Conservation (phyloP, 2,797 vertebrate genomes). For the Liparis tanakae region DNA sequence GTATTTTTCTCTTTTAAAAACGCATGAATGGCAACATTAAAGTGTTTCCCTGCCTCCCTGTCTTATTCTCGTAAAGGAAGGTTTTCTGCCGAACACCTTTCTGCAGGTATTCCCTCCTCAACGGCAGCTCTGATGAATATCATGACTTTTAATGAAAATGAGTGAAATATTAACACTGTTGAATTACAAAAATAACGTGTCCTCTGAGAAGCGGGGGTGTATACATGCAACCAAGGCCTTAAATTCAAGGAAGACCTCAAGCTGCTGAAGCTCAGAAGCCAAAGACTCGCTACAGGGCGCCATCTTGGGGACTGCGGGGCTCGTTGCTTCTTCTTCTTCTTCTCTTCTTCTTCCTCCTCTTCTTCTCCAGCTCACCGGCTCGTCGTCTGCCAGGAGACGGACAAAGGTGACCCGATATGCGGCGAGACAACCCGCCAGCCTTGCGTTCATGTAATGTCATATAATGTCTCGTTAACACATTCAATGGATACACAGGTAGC, state of each 20-base stretch:
- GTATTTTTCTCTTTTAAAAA: not conserved
- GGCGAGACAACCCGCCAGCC: not conserved
- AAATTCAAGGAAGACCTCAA: too few relatives aligned
- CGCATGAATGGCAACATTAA: not conserved
- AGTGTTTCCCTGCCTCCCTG: not conserved
- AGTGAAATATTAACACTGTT: not conserved
- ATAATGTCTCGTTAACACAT: too few relatives aligned
- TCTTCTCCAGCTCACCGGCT: not conserved
- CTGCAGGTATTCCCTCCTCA: not conserved
- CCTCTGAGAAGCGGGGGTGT: not conserved
- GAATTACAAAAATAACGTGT: not conserved
- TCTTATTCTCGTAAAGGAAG: not conserved
- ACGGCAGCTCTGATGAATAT: not conserved
- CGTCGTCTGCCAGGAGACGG: not conserved
- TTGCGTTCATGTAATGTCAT: not conserved
- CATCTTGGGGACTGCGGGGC: slow-evolving; percentile 46
- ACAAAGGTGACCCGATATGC: not conserved
- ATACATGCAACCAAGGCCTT: not conserved
- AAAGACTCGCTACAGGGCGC: slow-evolving; percentile 40
- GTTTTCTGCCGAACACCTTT: not conserved
- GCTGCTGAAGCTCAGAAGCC: not conserved
- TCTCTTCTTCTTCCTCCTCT: too few relatives aligned
- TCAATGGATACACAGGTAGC: too few relatives aligned
- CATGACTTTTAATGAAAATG: not conserved
- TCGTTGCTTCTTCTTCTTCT: slow-evolving; percentile 2